These are phyloP conservation scores for Sebastes vulpes DNA, from an alignment of 2,797 vertebrate genomes.

Conservation along the genomic window DNA sequence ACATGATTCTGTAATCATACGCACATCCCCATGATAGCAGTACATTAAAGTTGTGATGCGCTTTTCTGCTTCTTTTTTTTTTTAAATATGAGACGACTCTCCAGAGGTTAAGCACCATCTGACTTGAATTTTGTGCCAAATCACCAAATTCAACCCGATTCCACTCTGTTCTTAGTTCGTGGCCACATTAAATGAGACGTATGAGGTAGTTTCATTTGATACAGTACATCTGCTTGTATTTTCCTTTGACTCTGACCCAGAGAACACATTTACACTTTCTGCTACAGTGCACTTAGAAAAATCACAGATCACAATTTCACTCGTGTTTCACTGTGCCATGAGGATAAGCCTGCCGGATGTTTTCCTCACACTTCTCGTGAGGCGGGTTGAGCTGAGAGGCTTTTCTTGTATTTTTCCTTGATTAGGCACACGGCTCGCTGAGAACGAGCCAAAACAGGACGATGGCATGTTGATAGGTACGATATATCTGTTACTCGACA, in stretches of 20 bases:
- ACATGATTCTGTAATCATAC: not conserved
- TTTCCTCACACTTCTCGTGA: slow-evolving; percentile 40
- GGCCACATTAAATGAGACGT: not conserved
- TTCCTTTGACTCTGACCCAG: slow-evolving; percentile 25
- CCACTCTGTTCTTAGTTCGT: not conserved
- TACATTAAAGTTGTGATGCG: not conserved
- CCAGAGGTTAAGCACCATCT: not conserved
- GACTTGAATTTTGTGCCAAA: not conserved
- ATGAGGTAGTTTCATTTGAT: slow-evolving; percentile 11
- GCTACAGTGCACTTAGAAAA: not conserved
- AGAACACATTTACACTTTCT: slow-evolving; percentile 12
- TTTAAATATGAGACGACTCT: not conserved
- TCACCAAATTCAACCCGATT: not conserved
- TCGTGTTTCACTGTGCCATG: not conserved
- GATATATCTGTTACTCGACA: not conserved
- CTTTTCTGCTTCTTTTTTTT: not conserved
- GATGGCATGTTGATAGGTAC: not conserved
- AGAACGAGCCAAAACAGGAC: slow-evolving; percentile 1
- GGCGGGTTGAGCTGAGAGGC: slow-evolving; percentile 2
- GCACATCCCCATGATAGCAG: no score
- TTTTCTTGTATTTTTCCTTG: slow-evolving; percentile 33
- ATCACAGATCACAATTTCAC: not conserved
- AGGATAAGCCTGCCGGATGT: slow-evolving; percentile 2
- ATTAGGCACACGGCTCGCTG: slow-evolving; percentile 23
- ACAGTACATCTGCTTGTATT: not conserved